Conservation (phyloP, 2,888 invertebrate species). For the Bimastos eiseni region DNA sequence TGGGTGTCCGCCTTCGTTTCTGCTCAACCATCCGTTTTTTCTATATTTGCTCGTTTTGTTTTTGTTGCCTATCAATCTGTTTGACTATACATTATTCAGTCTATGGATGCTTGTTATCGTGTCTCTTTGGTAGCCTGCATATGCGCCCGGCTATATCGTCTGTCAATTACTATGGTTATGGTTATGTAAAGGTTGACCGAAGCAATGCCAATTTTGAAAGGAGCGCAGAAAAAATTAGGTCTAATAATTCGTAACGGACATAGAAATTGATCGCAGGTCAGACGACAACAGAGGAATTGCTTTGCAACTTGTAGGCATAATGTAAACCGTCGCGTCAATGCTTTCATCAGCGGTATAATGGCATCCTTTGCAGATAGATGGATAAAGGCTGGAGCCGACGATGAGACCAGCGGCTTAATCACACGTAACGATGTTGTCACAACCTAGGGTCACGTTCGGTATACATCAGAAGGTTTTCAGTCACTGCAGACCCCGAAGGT, state of each 20-base stretch:
- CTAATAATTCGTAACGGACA: neutral
- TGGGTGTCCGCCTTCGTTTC: neutral
- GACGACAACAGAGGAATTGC: neutral
- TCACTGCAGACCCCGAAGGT: neutral
- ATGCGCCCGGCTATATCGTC: neutral
- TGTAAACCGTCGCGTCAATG: neutral
- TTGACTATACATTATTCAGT: too few relatives aligned
- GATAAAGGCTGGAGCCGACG: too few relatives aligned
- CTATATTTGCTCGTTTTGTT: neutral
- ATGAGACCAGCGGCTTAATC: neutral
- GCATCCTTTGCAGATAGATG: too few relatives aligned
- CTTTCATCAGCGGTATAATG: too few relatives aligned
- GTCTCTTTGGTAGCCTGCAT: neutral
- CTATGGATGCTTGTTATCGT: neutral
- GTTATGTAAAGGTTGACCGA: neutral
- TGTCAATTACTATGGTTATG: neutral
- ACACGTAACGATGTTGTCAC: neutral
- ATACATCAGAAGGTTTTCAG: neutral
- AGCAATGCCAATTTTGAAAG: neutral
- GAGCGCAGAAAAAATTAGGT: neutral
- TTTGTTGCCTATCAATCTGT: neutral
- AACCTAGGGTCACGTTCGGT: neutral
- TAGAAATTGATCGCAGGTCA: neutral
- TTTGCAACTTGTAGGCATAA: neutral
- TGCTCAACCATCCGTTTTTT: neutral